These are phyloP conservation scores for Cryptocephalus moraei DNA, from an alignment of 2,888 invertebrate genomes.

Conservation along the genomic window DNA sequence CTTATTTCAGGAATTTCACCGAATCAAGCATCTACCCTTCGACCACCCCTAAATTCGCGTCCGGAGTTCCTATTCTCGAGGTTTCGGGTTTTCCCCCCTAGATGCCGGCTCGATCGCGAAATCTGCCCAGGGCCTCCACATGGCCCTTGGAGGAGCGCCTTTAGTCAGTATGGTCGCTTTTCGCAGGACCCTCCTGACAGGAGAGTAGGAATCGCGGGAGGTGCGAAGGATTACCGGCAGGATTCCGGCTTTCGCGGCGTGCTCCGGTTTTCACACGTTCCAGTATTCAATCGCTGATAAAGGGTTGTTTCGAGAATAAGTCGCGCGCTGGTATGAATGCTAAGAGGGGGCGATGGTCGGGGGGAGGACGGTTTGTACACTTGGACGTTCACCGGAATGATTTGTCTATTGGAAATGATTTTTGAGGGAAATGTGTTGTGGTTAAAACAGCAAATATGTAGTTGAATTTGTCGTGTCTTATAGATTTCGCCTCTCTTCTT, in stretches of 20 bases:
- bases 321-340: slow-evolving; percentile 1
- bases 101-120: slow-evolving; percentile 6
- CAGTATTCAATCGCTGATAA: slow-evolving; percentile 7
- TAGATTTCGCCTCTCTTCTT: too few relatives aligned
- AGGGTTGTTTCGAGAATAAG: slow-evolving; percentile 4
- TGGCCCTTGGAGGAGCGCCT: neutral
- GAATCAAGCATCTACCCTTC: too few relatives aligned
- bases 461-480: too few relatives aligned
- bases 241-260: slow-evolving; percentile 6
- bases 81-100: slow-evolving; percentile 1
- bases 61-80: neutral
- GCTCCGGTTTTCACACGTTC: slow-evolving; percentile 3
- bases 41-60: too few relatives aligned
- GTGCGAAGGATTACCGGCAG: slow-evolving; percentile 1
- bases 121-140: slow-evolving; percentile 4
- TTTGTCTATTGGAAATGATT: too few relatives aligned
- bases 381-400: too few relatives aligned
- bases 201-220: slow-evolving; percentile 15
- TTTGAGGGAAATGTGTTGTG: too few relatives aligned
- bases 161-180: slow-evolving; percentile 30
- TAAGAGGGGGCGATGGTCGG: slow-evolving; percentile 1
- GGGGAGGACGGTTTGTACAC: too few relatives aligned
- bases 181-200: slow-evolving; percentile 21
- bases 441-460: too few relatives aligned
- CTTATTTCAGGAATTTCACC: too few relatives aligned